Evolutionary conservation across 1,140 invertebrate genomes (phyloP).

Genomic region (Uloborus diversus): DNA sequence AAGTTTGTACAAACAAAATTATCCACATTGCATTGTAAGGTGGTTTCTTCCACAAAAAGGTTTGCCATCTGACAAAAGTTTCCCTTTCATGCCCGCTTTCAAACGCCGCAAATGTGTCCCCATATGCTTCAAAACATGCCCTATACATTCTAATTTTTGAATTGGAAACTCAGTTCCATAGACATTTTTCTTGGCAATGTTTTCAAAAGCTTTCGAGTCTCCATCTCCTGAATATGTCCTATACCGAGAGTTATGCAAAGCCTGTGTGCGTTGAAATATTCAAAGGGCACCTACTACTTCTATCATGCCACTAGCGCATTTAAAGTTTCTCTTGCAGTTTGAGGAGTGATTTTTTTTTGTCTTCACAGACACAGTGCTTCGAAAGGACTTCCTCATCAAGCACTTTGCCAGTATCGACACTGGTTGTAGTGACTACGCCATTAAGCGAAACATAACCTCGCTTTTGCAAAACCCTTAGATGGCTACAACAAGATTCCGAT

Average conservation of each 20-base stretch:
- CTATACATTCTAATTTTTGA: slow-evolving; percentile 6
- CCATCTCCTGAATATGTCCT: background rate
- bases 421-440: slow-evolving; percentile 50
- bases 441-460: slow-evolving; percentile 55
- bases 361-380: slow-evolving; percentile 49
- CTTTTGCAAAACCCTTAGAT: slow-evolving; percentile 57
- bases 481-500: slow-evolving; percentile 39
- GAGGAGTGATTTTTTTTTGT: background rate
- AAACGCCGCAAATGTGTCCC: background rate
- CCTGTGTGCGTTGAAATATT: too few species aligned
- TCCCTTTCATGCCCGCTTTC: background rate
- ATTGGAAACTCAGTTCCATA: background rate
- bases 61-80: too few species aligned
- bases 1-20: background rate
- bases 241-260: background rate
- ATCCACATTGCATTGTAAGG: slow-evolving; percentile 2
- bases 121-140: background rate
- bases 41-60: background rate
- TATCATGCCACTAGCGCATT: too few species aligned
- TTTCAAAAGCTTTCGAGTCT: too few species aligned
- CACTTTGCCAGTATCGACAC: slow-evolving; percentile 56
- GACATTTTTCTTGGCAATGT: background rate
- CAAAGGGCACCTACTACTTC: too few species aligned
- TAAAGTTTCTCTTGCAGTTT: slow-evolving; percentile 18
- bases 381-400: slow-evolving; percentile 46